These are phyloP conservation scores for Xestia sexstrigata DNA, from an alignment of 2,888 invertebrate genomes.

Conservation along the genomic window DNA sequence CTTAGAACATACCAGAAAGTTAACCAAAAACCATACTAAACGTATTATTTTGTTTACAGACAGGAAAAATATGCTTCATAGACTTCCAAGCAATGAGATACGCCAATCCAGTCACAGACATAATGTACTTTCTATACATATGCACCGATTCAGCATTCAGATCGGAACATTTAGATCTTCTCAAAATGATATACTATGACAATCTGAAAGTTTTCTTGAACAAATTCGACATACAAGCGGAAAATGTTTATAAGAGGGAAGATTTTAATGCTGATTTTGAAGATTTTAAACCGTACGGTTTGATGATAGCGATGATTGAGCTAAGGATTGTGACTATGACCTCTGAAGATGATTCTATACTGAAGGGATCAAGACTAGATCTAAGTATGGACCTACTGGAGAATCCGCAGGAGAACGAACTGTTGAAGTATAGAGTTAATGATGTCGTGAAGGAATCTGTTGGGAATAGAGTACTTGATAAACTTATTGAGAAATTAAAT, in stretches of 20 bases:
- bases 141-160: slow-evolving; percentile 82
- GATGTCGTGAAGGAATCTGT: slow-evolving; percentile 80
- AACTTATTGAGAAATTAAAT: slow-evolving; percentile 69
- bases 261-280: slow-evolving; percentile 76
- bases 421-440: slow-evolving; percentile 77
- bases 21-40: not conserved
- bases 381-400: slow-evolving; percentile 62
- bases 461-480: slow-evolving; percentile 78
- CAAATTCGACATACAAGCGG: slow-evolving; percentile 74
- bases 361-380: slow-evolving; percentile 65
- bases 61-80: slow-evolving; percentile 78
- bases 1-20: not conserved
- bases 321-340: slow-evolving; percentile 76
- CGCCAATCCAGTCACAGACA: slow-evolving; percentile 81
- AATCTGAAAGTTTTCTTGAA: slow-evolving; percentile 75
- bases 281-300: slow-evolving; percentile 77
- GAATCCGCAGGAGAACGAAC: slow-evolving; percentile 66
- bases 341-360: slow-evolving; percentile 72
- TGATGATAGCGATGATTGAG: slow-evolving; percentile 81
- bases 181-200: slow-evolving; percentile 78
- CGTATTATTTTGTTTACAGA: slow-evolving; percentile 72
- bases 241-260: slow-evolving; percentile 74
- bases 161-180: slow-evolving; percentile 74
- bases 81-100: slow-evolving; percentile 86
- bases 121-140: slow-evolving; percentile 81